A percentile compares a stretch with the other conserved stretches of the same genome.
phyloP scores from a whole-genome alignment of 1,140 invertebrate genomes.

The Drosophila sechellia region DNA sequence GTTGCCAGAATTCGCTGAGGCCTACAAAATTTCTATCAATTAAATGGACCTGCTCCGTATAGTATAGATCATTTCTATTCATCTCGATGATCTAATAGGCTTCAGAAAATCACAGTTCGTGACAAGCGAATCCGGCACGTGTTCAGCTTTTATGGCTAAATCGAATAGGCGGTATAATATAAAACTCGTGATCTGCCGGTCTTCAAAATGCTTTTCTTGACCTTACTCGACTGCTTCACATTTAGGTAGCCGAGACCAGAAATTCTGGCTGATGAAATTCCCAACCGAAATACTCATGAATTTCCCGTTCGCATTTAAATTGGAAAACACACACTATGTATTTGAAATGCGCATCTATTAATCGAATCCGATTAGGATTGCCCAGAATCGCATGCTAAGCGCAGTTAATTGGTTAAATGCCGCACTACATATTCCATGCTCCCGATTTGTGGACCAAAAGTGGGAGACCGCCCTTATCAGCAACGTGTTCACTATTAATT shows the following conservation, averaged over 20 bases:
- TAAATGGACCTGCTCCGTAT: not conserved
- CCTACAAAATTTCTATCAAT: conserved; percentile 14
- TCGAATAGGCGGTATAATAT: not conserved
- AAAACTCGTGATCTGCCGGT: conserved; percentile 35
- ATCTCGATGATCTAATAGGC: conserved; percentile 47
- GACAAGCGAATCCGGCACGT: conserved; percentile 31
- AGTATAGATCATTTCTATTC: conserved; percentile 12
- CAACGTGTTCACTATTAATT: conserved; percentile 62
- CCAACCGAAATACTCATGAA: conserved; percentile 6
- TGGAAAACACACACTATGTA: conserved; percentile 14
- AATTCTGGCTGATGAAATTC: conserved; percentile 62
- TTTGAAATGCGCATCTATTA: conserved; percentile 24
- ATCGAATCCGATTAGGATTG: conserved; percentile 13
- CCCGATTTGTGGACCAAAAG: not conserved
- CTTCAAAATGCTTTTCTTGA: conserved; percentile 45
- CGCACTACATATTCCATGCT: conserved; percentile 10
- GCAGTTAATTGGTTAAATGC: conserved; percentile 15
- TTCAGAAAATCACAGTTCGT: conserved; percentile 24
- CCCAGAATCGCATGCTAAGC: conserved; percentile 22
- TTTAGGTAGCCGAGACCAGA: conserved; percentile 31
- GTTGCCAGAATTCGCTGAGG: conserved; percentile 18
- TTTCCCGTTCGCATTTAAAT: conserved; percentile 13
- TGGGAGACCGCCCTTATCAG: conserved; percentile 46
- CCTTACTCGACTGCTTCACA: conserved; percentile 47
- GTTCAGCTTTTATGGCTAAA: conserved; percentile 19